Percentiles rank a stretch among this genome's conserved stretches.
These are phyloP conservation scores for Knipowitschia caucasica DNA, from an alignment of 2,797 vertebrate genomes.

Conservation along the genomic window DNA sequence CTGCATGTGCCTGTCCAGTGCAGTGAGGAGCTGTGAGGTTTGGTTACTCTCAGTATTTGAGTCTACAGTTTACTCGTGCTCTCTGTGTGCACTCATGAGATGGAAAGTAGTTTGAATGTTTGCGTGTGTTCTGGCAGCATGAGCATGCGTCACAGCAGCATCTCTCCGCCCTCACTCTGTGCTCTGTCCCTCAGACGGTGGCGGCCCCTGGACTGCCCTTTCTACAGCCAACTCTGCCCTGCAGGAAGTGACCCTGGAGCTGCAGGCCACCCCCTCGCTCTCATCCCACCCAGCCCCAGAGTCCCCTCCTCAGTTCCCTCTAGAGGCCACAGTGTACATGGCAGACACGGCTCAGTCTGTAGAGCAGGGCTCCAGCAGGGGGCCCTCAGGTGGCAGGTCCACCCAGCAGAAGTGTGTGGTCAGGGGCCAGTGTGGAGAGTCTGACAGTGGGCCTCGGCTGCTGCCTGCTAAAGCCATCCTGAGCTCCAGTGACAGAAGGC, in stretches of 20 bases:
- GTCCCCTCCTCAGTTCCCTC: constrained; percentile 86
- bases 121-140: constrained; percentile 25
- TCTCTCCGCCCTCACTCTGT: constrained; percentile 29
- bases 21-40: neutral
- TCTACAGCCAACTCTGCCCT: constrained; percentile 92
- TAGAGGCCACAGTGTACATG: constrained; percentile 85
- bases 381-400: constrained; percentile 84
- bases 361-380: constrained; percentile 69
- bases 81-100: constrained; percentile 33
- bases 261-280: constrained; percentile 86
- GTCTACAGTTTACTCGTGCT: neutral
- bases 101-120: constrained; percentile 2
- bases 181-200: constrained; percentile 82
- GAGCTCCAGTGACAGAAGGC: constrained; percentile 69
- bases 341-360: constrained; percentile 74
- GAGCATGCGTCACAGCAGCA: constrained; percentile 35
- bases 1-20: constrained; percentile 21
- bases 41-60: no score
- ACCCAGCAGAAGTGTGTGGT: constrained; percentile 80
- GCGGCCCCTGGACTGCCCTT: constrained; percentile 90
- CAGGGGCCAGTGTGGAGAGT: constrained; percentile 71
- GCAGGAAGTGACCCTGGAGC: constrained; percentile 93
- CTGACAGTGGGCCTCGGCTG: constrained; percentile 66
- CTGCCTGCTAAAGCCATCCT: constrained; percentile 74
- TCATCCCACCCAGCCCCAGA: constrained; percentile 92